A percentile compares a stretch with the other conserved stretches of the same genome.
Evolutionary conservation across 2,113 vertebrate genomes (phyloP).

Genomic region (Sturnus vulgaris): DNA sequence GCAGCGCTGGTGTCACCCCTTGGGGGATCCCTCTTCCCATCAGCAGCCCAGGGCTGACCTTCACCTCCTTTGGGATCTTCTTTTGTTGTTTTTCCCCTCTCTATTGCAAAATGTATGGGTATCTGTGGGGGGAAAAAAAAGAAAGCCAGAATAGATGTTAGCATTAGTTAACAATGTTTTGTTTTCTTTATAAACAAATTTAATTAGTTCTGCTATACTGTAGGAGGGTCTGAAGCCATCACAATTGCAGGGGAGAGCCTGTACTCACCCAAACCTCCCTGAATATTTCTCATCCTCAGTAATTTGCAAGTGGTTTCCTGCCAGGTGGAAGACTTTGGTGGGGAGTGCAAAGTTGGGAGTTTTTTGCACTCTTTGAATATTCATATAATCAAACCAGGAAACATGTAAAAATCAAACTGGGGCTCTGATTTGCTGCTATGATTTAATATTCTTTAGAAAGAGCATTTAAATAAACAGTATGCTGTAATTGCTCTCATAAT

Average conservation of each 20-base stretch:
- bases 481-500: not conserved
- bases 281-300: not conserved
- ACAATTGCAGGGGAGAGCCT: not conserved
- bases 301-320: not conserved
- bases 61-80: not conserved
- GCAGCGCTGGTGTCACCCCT: not conserved
- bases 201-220: not conserved
- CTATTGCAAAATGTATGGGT: not conserved
- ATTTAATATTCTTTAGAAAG: slow-evolving; percentile 10
- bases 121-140: not conserved
- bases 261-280: not conserved
- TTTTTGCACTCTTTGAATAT: not conserved
- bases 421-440: not conserved
- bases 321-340: not conserved
- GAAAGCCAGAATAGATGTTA: not conserved
- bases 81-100: not conserved
- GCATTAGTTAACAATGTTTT: not conserved
- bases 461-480: not conserved
- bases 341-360: not conserved
- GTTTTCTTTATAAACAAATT: not conserved
- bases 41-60: not conserved
- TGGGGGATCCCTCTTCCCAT: not conserved
- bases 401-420: not conserved
- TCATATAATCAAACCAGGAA: slow-evolving; percentile 26
- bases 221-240: not conserved